A percentile compares a stretch with the other conserved stretches of the same genome.
Evolutionary conservation across 2,113 vertebrate genomes (phyloP).

Genomic region (Anarrhichthys ocellatus): DNA sequence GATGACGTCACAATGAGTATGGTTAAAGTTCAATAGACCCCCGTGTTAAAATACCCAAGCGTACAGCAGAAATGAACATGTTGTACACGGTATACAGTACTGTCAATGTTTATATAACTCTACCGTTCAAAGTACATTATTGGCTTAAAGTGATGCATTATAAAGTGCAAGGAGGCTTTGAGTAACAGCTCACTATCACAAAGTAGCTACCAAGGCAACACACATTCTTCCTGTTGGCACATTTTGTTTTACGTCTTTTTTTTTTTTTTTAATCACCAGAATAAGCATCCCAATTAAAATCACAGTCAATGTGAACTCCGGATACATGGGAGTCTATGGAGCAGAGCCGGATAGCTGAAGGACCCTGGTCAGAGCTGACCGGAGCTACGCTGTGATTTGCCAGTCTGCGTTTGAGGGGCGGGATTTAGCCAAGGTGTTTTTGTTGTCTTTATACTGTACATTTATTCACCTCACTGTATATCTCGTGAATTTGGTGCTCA

Average conservation of each 20-base stretch:
- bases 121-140: background rate
- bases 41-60: background rate
- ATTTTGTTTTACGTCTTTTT: background rate
- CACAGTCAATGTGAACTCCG: background rate
- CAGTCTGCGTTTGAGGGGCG: too few relatives aligned
- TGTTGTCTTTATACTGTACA: background rate
- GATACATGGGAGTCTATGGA: background rate
- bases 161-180: background rate
- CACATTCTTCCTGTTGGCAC: background rate
- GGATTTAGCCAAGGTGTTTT: too few relatives aligned
- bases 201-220: background rate
- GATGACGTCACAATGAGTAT: background rate
- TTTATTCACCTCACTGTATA: background rate
- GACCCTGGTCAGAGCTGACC: too few relatives aligned
- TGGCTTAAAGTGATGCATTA: background rate
- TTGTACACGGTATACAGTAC: too few relatives aligned
- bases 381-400: background rate
- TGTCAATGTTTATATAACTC: background rate
- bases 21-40: background rate
- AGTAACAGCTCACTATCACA: background rate
- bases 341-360: background rate
- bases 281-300: background rate
- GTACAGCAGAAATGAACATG: too few relatives aligned
- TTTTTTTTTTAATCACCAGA: background rate
- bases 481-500: background rate